These are phyloP conservation scores for Hanleya hanleyi DNA, from an alignment of 2,888 invertebrate genomes.

Conservation along the genomic window DNA sequence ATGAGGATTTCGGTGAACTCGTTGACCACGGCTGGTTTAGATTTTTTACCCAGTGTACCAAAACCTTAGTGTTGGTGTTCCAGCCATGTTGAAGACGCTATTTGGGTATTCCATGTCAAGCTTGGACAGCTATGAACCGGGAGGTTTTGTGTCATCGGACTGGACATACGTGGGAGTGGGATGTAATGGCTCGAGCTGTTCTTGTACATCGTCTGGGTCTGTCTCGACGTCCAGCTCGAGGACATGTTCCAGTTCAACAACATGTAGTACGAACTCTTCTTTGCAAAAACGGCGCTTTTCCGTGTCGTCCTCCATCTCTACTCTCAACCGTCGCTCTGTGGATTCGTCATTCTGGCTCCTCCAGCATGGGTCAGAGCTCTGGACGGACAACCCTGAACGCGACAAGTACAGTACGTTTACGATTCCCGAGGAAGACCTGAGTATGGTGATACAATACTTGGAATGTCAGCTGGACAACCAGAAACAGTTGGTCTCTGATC, in stretches of 20 bases:
- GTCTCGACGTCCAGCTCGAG: background rate
- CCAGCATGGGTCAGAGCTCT: slow-evolving; percentile 39
- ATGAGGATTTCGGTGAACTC: too few relatives aligned
- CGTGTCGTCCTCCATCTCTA: slow-evolving; percentile 12
- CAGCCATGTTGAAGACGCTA: slow-evolving; percentile 1
- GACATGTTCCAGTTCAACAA: background rate
- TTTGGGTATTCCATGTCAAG: background rate
- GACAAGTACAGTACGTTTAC: slow-evolving; percentile 64
- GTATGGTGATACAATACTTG: slow-evolving; percentile 60
- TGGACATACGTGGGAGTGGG: slow-evolving; percentile 5
- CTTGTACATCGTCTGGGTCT: slow-evolving; percentile 1
- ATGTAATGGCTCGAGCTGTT: background rate
- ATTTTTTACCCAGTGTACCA: too few relatives aligned
- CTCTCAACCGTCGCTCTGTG: background rate
- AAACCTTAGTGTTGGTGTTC: too few relatives aligned
- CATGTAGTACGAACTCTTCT: background rate
- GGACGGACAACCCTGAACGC: slow-evolving; percentile 65
- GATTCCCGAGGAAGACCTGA: slow-evolving; percentile 63
- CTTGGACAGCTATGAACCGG: background rate
- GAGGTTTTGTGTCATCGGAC: background rate
- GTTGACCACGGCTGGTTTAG: too few relatives aligned
- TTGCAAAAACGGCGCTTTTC: background rate
- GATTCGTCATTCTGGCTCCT: background rate
- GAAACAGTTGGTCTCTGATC: slow-evolving; percentile 25
- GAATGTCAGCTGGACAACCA: slow-evolving; percentile 57